Evolutionary conservation across 2,797 vertebrate species (phyloP), one percentile per base, ranked within the genome.

Genomic region (Halcyon leucocephala): DNA sequence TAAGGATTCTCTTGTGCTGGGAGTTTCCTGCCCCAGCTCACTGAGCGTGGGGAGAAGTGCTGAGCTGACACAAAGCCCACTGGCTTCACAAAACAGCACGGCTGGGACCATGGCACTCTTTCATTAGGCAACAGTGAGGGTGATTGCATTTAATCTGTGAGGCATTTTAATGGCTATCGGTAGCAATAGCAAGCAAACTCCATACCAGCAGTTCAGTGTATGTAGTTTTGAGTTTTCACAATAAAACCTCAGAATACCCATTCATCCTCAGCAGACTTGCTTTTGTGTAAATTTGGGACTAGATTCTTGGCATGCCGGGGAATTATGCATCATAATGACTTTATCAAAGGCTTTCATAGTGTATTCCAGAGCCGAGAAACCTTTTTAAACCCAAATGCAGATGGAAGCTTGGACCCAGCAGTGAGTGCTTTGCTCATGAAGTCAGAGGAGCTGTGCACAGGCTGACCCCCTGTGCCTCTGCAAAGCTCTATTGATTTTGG

Each of bases 241-340:
- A 61, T 84, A 57, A 93, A 91, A 52, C 31, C 66, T 55, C 74
- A 58, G 70, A 93, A 88, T 55, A 46, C 39, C 26, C 77, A 46
- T 92, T 95, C 12, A 41, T 82, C 85, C 81, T 95, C 78, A 70
- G 82, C 88, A 82, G 80, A 82, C 77, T 73, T 91, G 94, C 80
- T 83, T 96, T 93, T 94, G 67, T 91, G 80, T 85, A 86, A 86
- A 18, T 91, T 22, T 93, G 88, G 70, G 93, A 74, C 55, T 31
- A 90, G 94, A 94, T 96, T 95, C 90, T 93, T 96, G 90, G 79
- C 86, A 74, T 95, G 84, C 92, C 82, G 61, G 82, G 89, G 86
- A 92, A 85, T 90, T 90, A 91, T 57, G 85, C 82, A 83, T 89
- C 62, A 49, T 91, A 92, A 94, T 95, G 93, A 90, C 83, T 95